A percentile compares a stretch with the other conserved stretches of the same genome.
Evolutionary conservation across 2,113 vertebrate species (phyloP).

Genomic region (Ictidomys tridecemlineatus): DNA sequence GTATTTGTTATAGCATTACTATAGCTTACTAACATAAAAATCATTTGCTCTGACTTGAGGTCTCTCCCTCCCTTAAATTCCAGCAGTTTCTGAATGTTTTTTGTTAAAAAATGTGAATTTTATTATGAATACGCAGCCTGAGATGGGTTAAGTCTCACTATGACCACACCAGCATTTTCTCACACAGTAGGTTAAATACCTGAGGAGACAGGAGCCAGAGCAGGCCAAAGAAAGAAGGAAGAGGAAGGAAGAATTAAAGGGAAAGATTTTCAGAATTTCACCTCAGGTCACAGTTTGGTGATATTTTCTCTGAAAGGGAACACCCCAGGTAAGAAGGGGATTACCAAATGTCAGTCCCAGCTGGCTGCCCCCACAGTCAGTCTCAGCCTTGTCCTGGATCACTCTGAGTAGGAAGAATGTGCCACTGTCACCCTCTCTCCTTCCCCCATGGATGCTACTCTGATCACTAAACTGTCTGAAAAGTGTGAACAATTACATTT

Average conservation of each 20-base stretch:
- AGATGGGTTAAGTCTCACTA: background rate
- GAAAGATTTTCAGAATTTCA: background rate
- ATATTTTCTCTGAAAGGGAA: background rate
- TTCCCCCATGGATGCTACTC: background rate
- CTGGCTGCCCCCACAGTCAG: background rate
- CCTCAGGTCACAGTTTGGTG: background rate
- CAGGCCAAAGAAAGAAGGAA: background rate
- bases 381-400: background rate
- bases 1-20: background rate
- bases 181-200: background rate
- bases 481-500: background rate
- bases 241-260: background rate
- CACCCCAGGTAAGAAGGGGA: background rate
- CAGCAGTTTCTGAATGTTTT: background rate
- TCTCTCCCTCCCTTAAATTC: background rate
- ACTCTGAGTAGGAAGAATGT: too few relatives aligned
- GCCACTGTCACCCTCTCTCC: background rate
- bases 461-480: background rate
- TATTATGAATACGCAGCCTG: background rate
- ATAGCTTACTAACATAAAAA: background rate
- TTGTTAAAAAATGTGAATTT: conserved; percentile 23
- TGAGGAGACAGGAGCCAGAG: background rate
- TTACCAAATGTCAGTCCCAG: background rate
- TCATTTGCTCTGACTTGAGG: background rate
- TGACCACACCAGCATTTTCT: background rate